Evolutionary conservation across 2,888 invertebrate species (phyloP).

Genomic region (Drosophila lutescens): DNA sequence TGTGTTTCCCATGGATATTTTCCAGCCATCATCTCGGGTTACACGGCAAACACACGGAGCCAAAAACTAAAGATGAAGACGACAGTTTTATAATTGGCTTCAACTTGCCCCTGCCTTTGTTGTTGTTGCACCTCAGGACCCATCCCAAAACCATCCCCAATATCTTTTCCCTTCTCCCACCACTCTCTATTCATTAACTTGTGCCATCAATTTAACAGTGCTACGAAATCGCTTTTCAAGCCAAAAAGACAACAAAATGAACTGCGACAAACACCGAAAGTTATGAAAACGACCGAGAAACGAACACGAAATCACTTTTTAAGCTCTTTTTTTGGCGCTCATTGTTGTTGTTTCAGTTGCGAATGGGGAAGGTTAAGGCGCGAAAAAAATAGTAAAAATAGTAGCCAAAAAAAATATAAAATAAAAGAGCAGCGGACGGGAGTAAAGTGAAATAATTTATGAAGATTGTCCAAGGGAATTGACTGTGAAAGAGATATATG

Average conservation of each 20-base stretch:
- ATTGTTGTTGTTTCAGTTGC: slow-evolving; percentile 10
- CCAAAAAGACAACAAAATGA: slow-evolving; percentile 1
- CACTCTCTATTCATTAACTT: slow-evolving; percentile 35
- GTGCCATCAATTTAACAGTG: slow-evolving; percentile 43
- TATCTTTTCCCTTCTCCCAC: not conserved
- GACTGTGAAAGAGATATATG: slow-evolving; percentile 29
- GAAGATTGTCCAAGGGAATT: slow-evolving; percentile 39
- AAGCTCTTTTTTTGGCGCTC: slow-evolving; percentile 22
- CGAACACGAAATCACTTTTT: slow-evolving; percentile 31
- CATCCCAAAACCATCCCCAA: not conserved
- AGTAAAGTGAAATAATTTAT: slow-evolving; percentile 19
- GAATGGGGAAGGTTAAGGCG: slow-evolving; percentile 26
- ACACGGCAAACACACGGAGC: slow-evolving; percentile 29
- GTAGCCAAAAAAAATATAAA: not conserved
- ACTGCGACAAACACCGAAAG: slow-evolving; percentile 1
- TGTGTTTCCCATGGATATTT: slow-evolving; percentile 36
- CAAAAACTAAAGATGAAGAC: slow-evolving; percentile 9
- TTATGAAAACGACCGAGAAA: slow-evolving; percentile 16
- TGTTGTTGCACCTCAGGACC: slow-evolving; percentile 17
- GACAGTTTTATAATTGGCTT: slow-evolving; percentile 42
- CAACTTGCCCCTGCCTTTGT: not conserved
- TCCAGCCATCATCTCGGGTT: slow-evolving; percentile 44
- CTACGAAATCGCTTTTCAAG: slow-evolving; percentile 32
- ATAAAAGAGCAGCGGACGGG: not conserved
- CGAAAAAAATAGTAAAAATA: slow-evolving; percentile 2